Percentiles rank a stretch among this genome's conserved stretches.
Evolutionary conservation across 2,113 vertebrate species (phyloP).

Genomic region (Mugil cephalus): DNA sequence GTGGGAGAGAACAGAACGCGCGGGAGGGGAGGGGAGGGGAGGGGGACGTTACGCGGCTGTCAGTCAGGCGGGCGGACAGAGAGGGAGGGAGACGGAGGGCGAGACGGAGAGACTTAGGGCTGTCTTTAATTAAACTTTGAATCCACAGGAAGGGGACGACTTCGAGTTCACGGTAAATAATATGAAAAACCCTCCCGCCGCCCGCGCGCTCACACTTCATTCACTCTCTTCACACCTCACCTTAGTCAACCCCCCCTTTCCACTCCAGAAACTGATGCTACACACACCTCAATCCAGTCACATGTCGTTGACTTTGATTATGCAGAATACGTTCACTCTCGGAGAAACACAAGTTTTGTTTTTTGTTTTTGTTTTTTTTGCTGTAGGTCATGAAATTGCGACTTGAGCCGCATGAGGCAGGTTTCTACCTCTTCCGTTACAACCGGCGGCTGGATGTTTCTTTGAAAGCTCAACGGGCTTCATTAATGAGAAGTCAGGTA

Average conservation of each 20-base stretch:
- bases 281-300: constrained; percentile 10
- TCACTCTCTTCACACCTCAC: constrained; percentile 9
- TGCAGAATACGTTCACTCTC: neutral
- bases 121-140: constrained; percentile 60
- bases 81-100: neutral
- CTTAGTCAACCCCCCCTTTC: constrained; percentile 16
- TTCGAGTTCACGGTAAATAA: constrained; percentile 58
- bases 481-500: constrained; percentile 29
- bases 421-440: neutral
- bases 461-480: constrained; percentile 21
- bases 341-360: constrained; percentile 20
- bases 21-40: constrained; percentile 52
- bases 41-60: constrained; percentile 60
- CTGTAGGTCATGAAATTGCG: constrained; percentile 9
- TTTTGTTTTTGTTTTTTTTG: neutral
- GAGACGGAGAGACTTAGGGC: constrained; percentile 7
- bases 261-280: constrained; percentile 10
- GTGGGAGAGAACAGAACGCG: constrained; percentile 66
- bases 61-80: constrained; percentile 68
- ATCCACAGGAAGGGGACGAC: constrained; percentile 47
- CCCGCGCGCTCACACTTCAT: constrained; percentile 35
- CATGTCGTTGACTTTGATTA: constrained; percentile 1
- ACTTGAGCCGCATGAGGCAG: neutral
- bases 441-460: constrained; percentile 1
- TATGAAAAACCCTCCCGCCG: constrained; percentile 35